Conservation (phyloP, 2,797 vertebrate genomes). For the Spizella passerina region DNA sequence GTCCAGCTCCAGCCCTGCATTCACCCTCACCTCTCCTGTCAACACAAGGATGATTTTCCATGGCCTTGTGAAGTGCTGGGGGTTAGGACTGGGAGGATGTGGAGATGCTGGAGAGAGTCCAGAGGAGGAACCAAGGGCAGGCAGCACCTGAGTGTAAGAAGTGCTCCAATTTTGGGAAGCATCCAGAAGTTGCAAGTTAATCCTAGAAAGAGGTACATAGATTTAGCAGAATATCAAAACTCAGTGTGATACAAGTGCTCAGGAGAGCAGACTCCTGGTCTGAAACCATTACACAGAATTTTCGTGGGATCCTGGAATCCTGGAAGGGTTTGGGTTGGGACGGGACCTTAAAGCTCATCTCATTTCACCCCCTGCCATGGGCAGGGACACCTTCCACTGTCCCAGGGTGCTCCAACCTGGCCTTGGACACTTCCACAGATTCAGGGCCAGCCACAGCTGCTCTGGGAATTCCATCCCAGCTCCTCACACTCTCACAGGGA, state of each 20-base stretch:
- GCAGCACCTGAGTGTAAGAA: too few species aligned
- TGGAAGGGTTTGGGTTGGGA: neutral
- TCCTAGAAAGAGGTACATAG: neutral
- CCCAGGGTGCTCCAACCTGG: fast-evolving
- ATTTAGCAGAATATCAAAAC: neutral
- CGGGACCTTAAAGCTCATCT: neutral
- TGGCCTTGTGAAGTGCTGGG: neutral
- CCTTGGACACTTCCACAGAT: neutral
- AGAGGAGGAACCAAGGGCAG: neutral
- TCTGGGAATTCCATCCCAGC: neutral
- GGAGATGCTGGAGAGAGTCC: neutral
- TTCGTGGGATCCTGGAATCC: neutral
- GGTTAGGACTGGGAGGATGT: neutral
- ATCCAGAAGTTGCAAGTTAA: neutral
- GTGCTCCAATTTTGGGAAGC: neutral
- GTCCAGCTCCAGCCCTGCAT: fast-evolving
- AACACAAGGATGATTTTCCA: fast-evolving
- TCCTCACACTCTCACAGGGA: neutral
- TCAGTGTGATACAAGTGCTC: neutral
- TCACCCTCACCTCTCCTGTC: neutral
- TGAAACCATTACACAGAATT: neutral
- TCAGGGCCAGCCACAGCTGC: neutral
- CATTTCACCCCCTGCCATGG: fast-evolving
- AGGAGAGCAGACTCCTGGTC: too few species aligned
- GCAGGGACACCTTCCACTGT: neutral